These are phyloP conservation scores for Grapholita molesta DNA, from an alignment of 1,140 invertebrate genomes.

Conservation along the genomic window DNA sequence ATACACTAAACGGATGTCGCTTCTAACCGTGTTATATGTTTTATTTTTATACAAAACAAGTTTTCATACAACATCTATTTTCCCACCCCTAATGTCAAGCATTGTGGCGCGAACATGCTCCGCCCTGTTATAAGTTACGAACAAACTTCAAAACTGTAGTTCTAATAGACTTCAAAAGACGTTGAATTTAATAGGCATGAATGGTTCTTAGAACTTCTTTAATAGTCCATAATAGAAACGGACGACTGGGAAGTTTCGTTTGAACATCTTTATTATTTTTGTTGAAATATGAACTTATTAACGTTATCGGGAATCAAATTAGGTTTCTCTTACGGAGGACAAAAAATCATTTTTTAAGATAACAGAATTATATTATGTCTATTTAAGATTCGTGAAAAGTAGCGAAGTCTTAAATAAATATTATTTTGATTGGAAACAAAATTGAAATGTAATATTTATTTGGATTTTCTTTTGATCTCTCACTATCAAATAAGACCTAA, in stretches of 20 bases:
- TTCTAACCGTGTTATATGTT: too few relatives aligned
- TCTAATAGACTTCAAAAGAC: slow-evolving; percentile 7
- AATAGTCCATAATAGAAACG: neutral
- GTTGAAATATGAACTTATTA: neutral
- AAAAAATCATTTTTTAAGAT: neutral
- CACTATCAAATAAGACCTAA: too few relatives aligned
- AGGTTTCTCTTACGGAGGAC: neutral
- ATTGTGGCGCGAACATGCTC: too few relatives aligned
- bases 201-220: neutral
- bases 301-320: neutral
- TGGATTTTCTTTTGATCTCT: too few relatives aligned
- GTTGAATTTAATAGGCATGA: slow-evolving; percentile 1
- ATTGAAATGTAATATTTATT: too few relatives aligned
- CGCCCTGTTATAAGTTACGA: neutral
- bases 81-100: too few relatives aligned
- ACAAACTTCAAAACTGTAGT: slow-evolving; percentile 3
- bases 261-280: neutral
- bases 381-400: too few relatives aligned
- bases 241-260: neutral
- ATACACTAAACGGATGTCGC: too few relatives aligned
- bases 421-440: too few relatives aligned
- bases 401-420: too few relatives aligned
- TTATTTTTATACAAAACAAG: too few relatives aligned
- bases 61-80: too few relatives aligned
- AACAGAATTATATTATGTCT: neutral